Conservation (phyloP, 2,888 invertebrate species). For the Spisula subtruncata region DNA sequence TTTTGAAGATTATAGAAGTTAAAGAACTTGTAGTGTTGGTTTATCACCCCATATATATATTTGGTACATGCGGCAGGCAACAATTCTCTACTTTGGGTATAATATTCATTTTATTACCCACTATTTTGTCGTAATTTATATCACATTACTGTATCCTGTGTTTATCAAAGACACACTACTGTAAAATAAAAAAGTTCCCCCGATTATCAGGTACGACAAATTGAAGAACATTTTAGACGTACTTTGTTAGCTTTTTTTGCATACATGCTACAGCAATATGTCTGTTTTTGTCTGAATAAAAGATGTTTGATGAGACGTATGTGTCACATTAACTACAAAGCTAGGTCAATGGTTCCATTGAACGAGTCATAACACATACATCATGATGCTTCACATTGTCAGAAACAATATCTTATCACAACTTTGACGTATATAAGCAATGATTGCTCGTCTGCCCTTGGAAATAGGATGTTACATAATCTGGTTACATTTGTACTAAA, state of each 20-base stretch:
- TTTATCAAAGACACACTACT: too few relatives aligned
- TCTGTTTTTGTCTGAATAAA: neutral
- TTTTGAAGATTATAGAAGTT: too few relatives aligned
- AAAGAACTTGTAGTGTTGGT: too few relatives aligned
- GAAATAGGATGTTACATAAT: neutral
- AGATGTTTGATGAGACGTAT: neutral
- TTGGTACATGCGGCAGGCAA: too few relatives aligned
- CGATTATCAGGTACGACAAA: too few relatives aligned
- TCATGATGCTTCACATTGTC: neutral
- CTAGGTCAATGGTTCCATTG: neutral
- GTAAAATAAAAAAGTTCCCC: too few relatives aligned
- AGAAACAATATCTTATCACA: neutral
- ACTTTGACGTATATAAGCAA: neutral
- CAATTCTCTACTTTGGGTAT: too few relatives aligned
- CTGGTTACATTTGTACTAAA: neutral
- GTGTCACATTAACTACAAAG: neutral
- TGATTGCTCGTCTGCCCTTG: constrained; percentile 1
- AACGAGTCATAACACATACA: neutral
- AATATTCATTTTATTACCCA: too few relatives aligned
- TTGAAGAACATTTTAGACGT: neutral
- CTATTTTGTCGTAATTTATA: too few relatives aligned
- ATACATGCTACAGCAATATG: neutral
- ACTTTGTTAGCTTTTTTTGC: neutral
- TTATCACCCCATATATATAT: too few relatives aligned
- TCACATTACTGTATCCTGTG: too few relatives aligned